Base-by-base conservation (phyloP, 2,797 vertebrate species). In the Taeniopygia guttata region DNA sequence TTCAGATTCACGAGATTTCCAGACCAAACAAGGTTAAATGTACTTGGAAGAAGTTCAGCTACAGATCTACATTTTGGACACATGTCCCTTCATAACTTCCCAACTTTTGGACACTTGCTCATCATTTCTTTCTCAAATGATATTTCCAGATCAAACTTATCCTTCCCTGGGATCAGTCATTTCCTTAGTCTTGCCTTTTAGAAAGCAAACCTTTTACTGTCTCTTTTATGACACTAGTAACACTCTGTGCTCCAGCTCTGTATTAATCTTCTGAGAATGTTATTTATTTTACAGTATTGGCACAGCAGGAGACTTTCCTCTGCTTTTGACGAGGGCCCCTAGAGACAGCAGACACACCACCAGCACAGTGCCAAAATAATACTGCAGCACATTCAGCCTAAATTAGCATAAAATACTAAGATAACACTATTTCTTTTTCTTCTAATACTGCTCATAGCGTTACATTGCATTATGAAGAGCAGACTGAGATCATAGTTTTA, bases 151-250 rank as follows among this genome's bases (percentile, higher is more conserved):
- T 79, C 73, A 95, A 87, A 72, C 11, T 75, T 80, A 73, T 54
- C 32, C 80, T 84, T 93, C 77, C 49, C 63, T 80, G 49, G 59
- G 49, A 82, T 87, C 85, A 46, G 66, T 51, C 51, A 95, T 77
- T 93, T 93, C 84, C 87, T 58, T 88, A 91, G 59, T 86, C 78
- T 95, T 85, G 73, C 91, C 85, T 86, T 91, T 89, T 74, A 97
- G 89, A 95, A 90, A 30, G 34, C 36, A 96, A 79, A 67, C 22
- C 77, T 77, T 95, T 96, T 96, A 84, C 77, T 95, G 89, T 96
- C 94, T 93, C 45, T 93, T 97, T 96, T 94, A 93, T 90, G 91
- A 96, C 93, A 95, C 80, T 81, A 97, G 87, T 93, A 95, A 96
- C 48, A 83, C 80, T 88, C 94, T 80, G 60, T 68, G 67, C 60